phyloP scores from a whole-genome alignment of 2,797 vertebrate genomes.

The Petrocephalus schoutedeni region DNA sequence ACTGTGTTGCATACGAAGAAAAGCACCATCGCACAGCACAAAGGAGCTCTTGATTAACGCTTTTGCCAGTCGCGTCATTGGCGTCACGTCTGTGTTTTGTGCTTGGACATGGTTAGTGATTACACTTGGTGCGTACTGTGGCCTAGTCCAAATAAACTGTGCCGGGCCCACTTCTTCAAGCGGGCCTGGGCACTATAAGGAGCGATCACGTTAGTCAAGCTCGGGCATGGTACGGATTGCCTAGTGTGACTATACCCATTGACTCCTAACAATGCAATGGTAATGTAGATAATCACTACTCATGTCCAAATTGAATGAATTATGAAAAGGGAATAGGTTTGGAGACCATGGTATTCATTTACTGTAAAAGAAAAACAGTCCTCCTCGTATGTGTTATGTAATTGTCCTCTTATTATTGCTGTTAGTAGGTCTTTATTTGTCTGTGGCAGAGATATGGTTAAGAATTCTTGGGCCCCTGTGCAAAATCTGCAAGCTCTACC shows the following conservation, averaged over 20 bases:
- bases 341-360: background rate
- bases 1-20: background rate
- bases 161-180: background rate
- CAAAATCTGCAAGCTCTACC: background rate
- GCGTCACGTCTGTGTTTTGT: background rate
- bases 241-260: background rate
- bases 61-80: background rate
- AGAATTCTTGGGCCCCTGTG: background rate
- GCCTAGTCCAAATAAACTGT: background rate
- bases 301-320: background rate
- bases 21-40: background rate
- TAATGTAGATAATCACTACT: background rate
- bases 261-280: background rate
- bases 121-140: background rate
- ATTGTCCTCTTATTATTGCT: background rate
- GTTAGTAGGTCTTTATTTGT: background rate
- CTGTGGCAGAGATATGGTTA: background rate
- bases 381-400: background rate
- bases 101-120: background rate
- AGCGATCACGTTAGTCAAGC: background rate
- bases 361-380: background rate
- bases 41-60: background rate
- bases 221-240: background rate
- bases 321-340: background rate
- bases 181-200: background rate